Percentiles rank a stretch among this genome's conserved stretches.
phyloP scores from a whole-genome alignment of 2,888 invertebrate species.

The Rhopalosiphum nymphaeae region DNA sequence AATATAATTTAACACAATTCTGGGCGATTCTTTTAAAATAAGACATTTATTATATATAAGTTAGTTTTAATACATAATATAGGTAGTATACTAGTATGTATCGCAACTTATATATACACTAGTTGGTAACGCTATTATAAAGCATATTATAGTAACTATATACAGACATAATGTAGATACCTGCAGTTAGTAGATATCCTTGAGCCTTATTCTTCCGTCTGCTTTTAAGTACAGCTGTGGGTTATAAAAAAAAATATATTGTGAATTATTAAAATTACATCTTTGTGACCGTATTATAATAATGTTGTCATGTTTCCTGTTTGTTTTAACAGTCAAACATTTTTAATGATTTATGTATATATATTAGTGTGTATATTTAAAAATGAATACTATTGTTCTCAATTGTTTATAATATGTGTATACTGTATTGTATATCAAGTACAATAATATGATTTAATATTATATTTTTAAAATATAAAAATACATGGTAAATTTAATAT shows the following conservation, averaged over 20 bases:
- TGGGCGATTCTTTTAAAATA: background rate
- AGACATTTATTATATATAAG: background rate
- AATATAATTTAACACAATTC: background rate
- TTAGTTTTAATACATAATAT: background rate
- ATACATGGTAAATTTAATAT: background rate
- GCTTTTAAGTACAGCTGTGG: background rate
- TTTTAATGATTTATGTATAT: conserved; percentile 26
- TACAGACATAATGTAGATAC: background rate
- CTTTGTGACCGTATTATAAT: background rate
- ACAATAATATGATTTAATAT: background rate
- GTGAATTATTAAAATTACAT: conserved; percentile 50
- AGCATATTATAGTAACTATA: background rate
- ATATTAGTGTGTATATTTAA: background rate
- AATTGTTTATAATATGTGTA: background rate
- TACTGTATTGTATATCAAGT: background rate
- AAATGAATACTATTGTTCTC: conserved; percentile 2
- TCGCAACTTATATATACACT: background rate
- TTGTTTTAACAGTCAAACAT: conserved; percentile 11
- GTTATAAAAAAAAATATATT: conserved; percentile 42
- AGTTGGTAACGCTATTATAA: background rate
- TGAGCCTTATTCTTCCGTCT: conserved; percentile 52
- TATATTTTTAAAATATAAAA: background rate
- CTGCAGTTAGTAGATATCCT: conserved; percentile 39
- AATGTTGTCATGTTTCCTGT: conserved; percentile 45
- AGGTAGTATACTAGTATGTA: background rate